Percentiles rank a stretch among this genome's conserved stretches.
phyloP scores from a whole-genome alignment of 2,888 invertebrate species.

The Tetanocera ferruginea region DNA sequence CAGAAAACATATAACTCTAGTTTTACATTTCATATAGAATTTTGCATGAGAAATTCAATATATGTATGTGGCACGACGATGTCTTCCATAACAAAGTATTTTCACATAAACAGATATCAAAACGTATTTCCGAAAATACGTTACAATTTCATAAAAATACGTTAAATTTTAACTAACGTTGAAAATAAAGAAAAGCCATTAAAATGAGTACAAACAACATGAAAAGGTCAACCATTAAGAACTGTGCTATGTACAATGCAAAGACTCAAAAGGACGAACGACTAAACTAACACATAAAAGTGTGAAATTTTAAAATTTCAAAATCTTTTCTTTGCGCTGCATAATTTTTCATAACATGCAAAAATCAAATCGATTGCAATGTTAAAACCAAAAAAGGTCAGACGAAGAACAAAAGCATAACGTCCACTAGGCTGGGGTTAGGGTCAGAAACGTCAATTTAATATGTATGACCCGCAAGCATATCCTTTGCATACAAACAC shows the following conservation, averaged over 20 bases:
- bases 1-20: too few relatives aligned
- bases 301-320: conserved; percentile 35
- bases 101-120: too few relatives aligned
- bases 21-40: too few relatives aligned
- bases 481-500: conserved; percentile 39
- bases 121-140: neutral
- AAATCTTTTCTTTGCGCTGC: conserved; percentile 3
- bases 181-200: neutral
- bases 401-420: conserved; percentile 12
- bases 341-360: conserved; percentile 26
- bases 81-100: too few relatives aligned
- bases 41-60: too few relatives aligned
- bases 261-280: neutral
- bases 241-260: conserved; percentile 3
- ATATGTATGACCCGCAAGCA: conserved; percentile 35
- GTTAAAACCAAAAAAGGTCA: conserved; percentile 33
- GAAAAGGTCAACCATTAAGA: conserved; percentile 31
- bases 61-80: too few relatives aligned
- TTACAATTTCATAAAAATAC: conserved; percentile 14
- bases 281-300: conserved; percentile 3
- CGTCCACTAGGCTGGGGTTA: conserved; percentile 19
- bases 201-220: neutral
- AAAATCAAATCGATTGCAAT: neutral
- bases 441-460: conserved; percentile 32
- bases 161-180: neutral